Base-by-base conservation (phyloP, 2,113 vertebrate genomes). In the Arothron firmamentum region DNA sequence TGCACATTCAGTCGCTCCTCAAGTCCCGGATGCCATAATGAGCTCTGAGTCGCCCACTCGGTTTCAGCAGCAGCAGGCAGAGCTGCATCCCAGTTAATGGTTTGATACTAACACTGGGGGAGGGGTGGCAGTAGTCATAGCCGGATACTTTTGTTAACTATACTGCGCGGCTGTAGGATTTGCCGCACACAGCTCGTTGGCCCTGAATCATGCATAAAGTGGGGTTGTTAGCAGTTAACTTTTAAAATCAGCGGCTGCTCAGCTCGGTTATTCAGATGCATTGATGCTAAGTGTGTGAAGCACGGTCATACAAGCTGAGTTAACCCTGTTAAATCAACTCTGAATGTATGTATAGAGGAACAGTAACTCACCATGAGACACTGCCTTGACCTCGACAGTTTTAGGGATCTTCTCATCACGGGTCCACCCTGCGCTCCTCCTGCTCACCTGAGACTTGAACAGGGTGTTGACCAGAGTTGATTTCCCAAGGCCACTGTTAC, bases 371-470 rank as follows among this genome's bases (percentile, higher is more conserved):
- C 96, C 94, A 0, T 98, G 96, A 38, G 94, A 94, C 0, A 97
- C 93, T 3, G 94, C 90, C 85, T 95, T 97, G 82, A 98, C 96
- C 85, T 98, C 96, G 65, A 98, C 93, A 0, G 95, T 98, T 90
- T 96, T 98, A 51, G 96, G 94, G 63, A 97, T 95, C 89, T 97
- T 98, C 75, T 97, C 95, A 56, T 98, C 96, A 3, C 95, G 92
- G 61, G 89, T 92, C 94, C 96, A 96, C 43, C 93, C 92, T 7
- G 93, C 92, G 49, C 89, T 94, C 85, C 92, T 95, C 75, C 96
- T 93, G 90, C 96, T 98, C 80, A 98, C 94, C 85, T 98, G 96
- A 70, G 95, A 97, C 89, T 98, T 98, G 87, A 98, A 98, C 46
- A 98, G 88, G 0, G 96, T 98, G 85, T 98, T 98, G 56, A 98